Base-by-base conservation (phyloP, 2,113 vertebrate genomes). In the Nanorana parkeri region DNA sequence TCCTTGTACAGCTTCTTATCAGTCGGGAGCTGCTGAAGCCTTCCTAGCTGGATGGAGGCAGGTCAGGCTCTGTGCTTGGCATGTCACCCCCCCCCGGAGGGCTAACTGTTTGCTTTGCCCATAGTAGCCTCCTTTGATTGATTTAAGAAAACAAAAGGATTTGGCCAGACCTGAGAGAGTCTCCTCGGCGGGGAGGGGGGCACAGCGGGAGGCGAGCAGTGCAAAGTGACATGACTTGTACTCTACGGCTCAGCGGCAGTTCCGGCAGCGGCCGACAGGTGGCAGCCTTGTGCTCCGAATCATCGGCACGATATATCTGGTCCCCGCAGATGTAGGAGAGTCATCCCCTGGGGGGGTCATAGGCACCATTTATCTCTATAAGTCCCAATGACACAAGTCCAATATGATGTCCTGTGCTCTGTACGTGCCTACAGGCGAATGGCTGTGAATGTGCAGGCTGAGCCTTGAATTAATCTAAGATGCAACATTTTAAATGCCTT, bases 251-350 rank as follows among this genome's bases (percentile, higher is more conserved):
- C 36, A 63, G 16, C 23, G 17, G 28, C 52, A 68, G 13, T 64
- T 19, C 68, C 1, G 19, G 15, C 3, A 20, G 58, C 23, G 47
- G 29, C 79, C n/a, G 58, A 66, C 20, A 74, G 79, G 69, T 60
- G 79, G 79, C 79, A 66, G 41, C 10, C 60, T 73, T 81, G 79
- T 64, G 69, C 79, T 81, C 79, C 26, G 20, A 19, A 74, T 74
- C 41, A 29, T 28, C 17, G 23, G 7, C 54, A 26, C 32, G 32
- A 36, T 36, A 7, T 8, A 47, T 56, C n/a, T n/a, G n/a, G n/a
- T n/a, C n/a, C n/a, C 23, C 52, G 63, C 16, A 73, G 36, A 36
- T 55, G 5, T 55, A 41, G 60, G 36, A 66, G 15, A 73, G 24
- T 26, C 17, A 24, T 29, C 20, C 56, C 17, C 19, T 51, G 10